phyloP scores from a whole-genome alignment of 2,888 invertebrate genomes.

The Apodemia hepburni region DNA sequence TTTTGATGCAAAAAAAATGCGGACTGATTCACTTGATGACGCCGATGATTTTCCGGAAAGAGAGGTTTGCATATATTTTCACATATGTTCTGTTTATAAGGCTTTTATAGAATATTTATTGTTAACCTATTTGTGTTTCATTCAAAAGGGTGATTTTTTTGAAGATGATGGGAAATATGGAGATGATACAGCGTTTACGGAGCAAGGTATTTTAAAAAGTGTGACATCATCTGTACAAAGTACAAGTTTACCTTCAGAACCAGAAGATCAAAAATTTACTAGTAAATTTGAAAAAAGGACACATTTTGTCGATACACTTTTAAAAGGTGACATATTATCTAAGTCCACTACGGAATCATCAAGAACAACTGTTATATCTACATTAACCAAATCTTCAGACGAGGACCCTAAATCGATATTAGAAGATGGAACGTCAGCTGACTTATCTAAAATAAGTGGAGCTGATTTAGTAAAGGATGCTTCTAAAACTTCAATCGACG shows the following conservation, averaged over 20 bases:
- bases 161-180: constrained; percentile 53
- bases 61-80: constrained; percentile 48
- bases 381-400: constrained; percentile 70
- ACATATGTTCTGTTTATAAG: background rate
- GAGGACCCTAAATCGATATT: constrained; percentile 68
- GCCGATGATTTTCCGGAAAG: constrained; percentile 77
- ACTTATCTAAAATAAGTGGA: constrained; percentile 70
- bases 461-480: constrained; percentile 67
- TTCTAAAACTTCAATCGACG: constrained; percentile 65
- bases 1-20: constrained; percentile 68
- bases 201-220: constrained; percentile 32
- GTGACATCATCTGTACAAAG: constrained; percentile 39
- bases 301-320: constrained; percentile 52
- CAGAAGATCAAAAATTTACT: constrained; percentile 42
- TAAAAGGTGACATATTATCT: constrained; percentile 58
- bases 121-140: constrained; percentile 17
- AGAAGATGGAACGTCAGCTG: constrained; percentile 70
- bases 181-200: constrained; percentile 41
- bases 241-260: constrained; percentile 37
- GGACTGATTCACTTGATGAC: constrained; percentile 74
- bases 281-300: constrained; percentile 50
- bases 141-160: constrained; percentile 57
- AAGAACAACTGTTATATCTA: constrained; percentile 68
- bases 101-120: background rate
- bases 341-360: constrained; percentile 75